Evolutionary conservation across 2,888 invertebrate species (phyloP), one percentile per base, ranked within the genome.

Genomic region (Petrolisthes manimaculis): DNA sequence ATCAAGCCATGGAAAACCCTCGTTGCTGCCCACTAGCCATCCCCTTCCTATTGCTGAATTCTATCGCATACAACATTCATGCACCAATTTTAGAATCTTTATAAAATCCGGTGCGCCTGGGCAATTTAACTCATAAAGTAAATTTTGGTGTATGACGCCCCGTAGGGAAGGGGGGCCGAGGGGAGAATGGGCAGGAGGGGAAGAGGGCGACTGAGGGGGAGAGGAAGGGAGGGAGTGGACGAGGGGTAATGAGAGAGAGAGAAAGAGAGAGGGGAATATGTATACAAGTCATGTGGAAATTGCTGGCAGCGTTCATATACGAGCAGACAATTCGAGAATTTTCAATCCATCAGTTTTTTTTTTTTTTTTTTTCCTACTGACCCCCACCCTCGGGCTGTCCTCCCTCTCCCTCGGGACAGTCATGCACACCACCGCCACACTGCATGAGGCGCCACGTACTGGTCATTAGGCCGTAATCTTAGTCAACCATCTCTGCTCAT

Each of bases 251-350:
- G 71, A n/a, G 51, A n/a, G 5, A n/a, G 75, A 77, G 61, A 75
- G 84, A 84, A 61, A 78, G 84, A 84, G 84, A 83, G 83, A 77
- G 77, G 84, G 67, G 78, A 56, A 24, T 77, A 84, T 83, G 86
- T 86, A 83, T 82, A 83, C 86, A 86, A 86, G 86, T 86, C 86
- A 86, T 86, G 86, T 86, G 86, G 86, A 86, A 86, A 86, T 83
- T 82, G 86, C 86, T 77, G 86, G 61, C 86, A 86, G 56, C 86
- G 67, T 83, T 83, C 86, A 86, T 86, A 86, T 86, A 86, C 77
- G 86, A 86, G 75, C 86, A 86, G 86, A 86, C 86, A 86, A 86
- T 86, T 86, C 86, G 75, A 75, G 81, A 75, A 54, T 86, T 86
- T 86, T 77, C 77, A 77, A 86, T 83, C 83, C 86, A 77, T 86